These are phyloP conservation scores for Crepidodera aurea DNA, from an alignment of 2,888 invertebrate genomes.

Conservation along the genomic window DNA sequence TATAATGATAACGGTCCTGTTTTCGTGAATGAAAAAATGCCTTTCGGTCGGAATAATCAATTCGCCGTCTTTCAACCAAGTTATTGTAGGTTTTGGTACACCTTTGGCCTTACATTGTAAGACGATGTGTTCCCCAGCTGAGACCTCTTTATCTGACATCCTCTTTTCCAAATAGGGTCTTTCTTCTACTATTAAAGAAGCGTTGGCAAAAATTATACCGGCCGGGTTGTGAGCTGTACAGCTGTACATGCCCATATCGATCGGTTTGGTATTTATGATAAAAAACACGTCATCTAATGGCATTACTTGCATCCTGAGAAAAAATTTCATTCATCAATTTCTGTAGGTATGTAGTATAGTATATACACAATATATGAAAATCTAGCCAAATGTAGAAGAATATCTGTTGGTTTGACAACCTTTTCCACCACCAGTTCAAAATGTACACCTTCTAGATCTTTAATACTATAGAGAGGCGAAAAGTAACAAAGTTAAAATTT, in stretches of 20 bases:
- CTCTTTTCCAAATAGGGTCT: conserved; percentile 86
- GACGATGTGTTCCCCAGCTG: conserved; percentile 84
- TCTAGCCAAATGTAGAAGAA: too few relatives aligned
- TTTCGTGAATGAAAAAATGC: conserved; percentile 86
- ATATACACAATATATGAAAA: too few relatives aligned
- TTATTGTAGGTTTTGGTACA: conserved; percentile 80
- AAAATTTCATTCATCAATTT: not conserved
- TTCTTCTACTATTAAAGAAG: conserved; percentile 84
- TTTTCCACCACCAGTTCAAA: too few relatives aligned
- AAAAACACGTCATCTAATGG: conserved; percentile 91
- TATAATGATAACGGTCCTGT: conserved; percentile 87
- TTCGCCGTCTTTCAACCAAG: conserved; percentile 87
- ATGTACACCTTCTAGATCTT: too few relatives aligned
- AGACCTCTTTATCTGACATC: conserved; percentile 85
- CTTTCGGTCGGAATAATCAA: conserved; percentile 77
- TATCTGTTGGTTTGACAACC: too few relatives aligned
- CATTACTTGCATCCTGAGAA: conserved; percentile 80
- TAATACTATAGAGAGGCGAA: too few relatives aligned
- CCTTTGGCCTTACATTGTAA: conserved; percentile 87
- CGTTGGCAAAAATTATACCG: conserved; percentile 85
- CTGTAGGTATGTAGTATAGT: not conserved
- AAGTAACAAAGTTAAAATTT: too few relatives aligned
- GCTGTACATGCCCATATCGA: conserved; percentile 91
- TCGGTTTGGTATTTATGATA: conserved; percentile 88
- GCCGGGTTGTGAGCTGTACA: conserved; percentile 93